Evolutionary conservation across 2,113 vertebrate genomes (phyloP).

Genomic region (Brachyhypopomus occidentalis): DNA sequence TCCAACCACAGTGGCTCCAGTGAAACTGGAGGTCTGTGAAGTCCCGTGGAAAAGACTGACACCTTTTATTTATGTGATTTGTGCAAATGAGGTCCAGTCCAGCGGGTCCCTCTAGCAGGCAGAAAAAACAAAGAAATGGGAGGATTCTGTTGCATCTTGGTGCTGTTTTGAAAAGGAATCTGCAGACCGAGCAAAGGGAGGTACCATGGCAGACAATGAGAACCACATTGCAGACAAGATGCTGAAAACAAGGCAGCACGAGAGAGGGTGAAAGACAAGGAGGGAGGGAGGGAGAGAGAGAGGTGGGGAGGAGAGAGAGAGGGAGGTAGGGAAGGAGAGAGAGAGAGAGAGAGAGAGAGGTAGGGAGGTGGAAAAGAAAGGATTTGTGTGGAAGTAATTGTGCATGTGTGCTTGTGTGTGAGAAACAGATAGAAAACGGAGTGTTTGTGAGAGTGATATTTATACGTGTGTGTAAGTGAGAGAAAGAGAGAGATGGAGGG

Average conservation of each 20-base stretch:
- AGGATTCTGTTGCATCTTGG: constrained; percentile 40
- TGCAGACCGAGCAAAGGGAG: constrained; percentile 60
- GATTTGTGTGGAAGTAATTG: too few relatives aligned
- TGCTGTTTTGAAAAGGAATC: not conserved
- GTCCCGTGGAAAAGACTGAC: not conserved
- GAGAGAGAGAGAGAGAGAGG: constrained; percentile 27
- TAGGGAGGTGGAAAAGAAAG: not conserved
- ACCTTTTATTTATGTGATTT: constrained; percentile 32
- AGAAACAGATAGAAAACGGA: too few relatives aligned
- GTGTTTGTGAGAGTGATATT: not conserved
- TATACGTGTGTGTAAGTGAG: too few relatives aligned
- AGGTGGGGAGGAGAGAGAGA: constrained; percentile 23
- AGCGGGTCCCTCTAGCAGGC: constrained; percentile 60
- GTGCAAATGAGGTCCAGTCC: constrained; percentile 47
- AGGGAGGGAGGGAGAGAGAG: constrained; percentile 30
- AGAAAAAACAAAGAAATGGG: constrained; percentile 46
- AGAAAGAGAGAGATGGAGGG: constrained; percentile 10
- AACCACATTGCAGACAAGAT: constrained; percentile 73
- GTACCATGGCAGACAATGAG: constrained; percentile 67
- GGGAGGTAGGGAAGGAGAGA: constrained; percentile 7
- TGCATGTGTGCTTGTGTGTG: too few relatives aligned
- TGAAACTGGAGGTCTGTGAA: not conserved
- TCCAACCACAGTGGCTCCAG: not conserved
- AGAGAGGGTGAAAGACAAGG: not conserved
- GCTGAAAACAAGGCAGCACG: constrained; percentile 35